A percentile compares a stretch with the other conserved stretches of the same genome.
Conservation (phyloP, 2,888 invertebrate species). For the Acronicta alni region DNA sequence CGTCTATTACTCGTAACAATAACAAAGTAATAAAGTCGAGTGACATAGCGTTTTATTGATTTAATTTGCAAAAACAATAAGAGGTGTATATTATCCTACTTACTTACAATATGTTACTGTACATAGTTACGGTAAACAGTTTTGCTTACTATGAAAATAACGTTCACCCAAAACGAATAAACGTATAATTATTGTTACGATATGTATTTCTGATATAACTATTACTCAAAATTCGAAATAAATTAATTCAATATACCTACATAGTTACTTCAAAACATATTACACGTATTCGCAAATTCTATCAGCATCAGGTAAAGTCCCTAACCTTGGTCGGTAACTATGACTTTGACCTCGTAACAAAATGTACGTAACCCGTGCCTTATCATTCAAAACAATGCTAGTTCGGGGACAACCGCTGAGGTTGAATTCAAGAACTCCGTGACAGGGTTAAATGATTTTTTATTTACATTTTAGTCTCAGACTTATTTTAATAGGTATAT, state of each 20-base stretch:
- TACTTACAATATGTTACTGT: neutral
- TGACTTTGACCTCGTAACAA: conserved; percentile 66
- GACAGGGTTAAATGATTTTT: neutral
- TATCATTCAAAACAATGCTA: conserved; percentile 54
- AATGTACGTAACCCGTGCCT: conserved; percentile 51
- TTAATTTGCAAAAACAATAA: neutral
- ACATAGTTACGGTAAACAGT: neutral
- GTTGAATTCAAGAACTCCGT: conserved; percentile 5
- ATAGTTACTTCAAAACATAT: neutral
- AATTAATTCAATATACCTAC: too few relatives aligned
- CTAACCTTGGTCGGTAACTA: conserved; percentile 57
- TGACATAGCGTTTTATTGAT: neutral
- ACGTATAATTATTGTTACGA: too few relatives aligned
- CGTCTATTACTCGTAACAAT: neutral
- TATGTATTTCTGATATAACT: too few relatives aligned
- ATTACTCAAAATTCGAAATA: neutral
- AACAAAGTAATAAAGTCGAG: neutral
- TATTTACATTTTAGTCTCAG: neutral
- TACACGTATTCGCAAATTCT: conserved; percentile 30
- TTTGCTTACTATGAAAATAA: neutral
- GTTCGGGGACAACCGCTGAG: conserved; percentile 37
- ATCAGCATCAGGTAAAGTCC: conserved; percentile 33
- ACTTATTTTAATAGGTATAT: too few relatives aligned
- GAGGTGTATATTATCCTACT: too few relatives aligned
- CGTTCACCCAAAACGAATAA: conserved; percentile 6